Base-by-base conservation (phyloP, 2,113 vertebrate genomes). In the Mustelus asterias region DNA sequence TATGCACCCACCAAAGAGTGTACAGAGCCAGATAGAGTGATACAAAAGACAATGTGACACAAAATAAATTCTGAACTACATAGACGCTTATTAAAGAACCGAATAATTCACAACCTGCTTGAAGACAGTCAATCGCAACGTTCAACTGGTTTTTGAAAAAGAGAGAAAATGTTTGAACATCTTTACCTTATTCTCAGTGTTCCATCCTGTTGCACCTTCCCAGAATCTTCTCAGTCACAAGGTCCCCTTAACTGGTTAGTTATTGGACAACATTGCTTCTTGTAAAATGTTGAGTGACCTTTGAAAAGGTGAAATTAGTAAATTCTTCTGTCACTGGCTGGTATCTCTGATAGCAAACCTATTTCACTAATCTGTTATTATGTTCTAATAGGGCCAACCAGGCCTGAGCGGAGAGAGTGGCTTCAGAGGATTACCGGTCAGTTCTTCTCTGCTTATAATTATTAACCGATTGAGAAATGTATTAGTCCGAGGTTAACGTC, bases 401-500 rank as follows among this genome's bases (percentile, higher is more conserved):
- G 98, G 98, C 96, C 96, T 97, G 96, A 92, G 96, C 69, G 98
- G 98, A 96, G 97, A 98, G 96, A 97, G 95, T 96, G 97, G 96
- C 76, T 11, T 96, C 96, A 96, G 96, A 76, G 98, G 98, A 95
- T 96, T 97, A 5, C 97, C 98, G 97, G 98, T 99, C 97, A 98
- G 98, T 98, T 97, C 48, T 29, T 93, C 13, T 60, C n/a, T 41
- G 4, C 9, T 63, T 63, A 13, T 63, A 13, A 63, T 63, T 63
- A 63, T 13, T 63, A 63, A 63, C 60, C 60, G 9, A 1, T 63
- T 63, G 9, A 63, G 60, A 63, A 0, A 63, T 63, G 60, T 63
- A 4, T 13, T 83, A 14, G 14, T 18, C n/a, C n/a, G 3, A 3
- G 37, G 78, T 16, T 41, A n/a, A 18, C 5, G 14, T 37, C 78